A percentile compares a stretch with the other conserved stretches of the same genome.
Evolutionary conservation across 2,888 invertebrate genomes (phyloP).

Genomic region (Nasonovia ribisnigri): DNA sequence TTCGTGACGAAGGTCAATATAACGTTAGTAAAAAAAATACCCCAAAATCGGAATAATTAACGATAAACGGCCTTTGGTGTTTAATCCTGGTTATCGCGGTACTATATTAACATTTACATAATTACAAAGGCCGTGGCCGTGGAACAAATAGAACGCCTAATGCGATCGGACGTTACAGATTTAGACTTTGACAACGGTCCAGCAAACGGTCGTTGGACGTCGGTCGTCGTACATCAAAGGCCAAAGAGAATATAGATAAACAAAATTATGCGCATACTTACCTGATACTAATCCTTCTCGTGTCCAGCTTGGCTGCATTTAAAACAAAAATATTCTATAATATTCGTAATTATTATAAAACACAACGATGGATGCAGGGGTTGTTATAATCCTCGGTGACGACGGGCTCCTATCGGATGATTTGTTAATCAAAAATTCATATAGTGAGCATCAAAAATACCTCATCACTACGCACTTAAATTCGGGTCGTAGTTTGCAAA

Average conservation of each 20-base stretch:
- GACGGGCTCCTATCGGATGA: neutral
- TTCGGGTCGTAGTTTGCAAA: neutral
- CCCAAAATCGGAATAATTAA: too few species aligned
- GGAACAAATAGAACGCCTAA: conserved; percentile 22
- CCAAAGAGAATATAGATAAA: conserved; percentile 6
- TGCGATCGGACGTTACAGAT: conserved; percentile 34
- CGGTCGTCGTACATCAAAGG: conserved; percentile 9
- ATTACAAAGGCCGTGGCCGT: neutral
- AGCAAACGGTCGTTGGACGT: neutral
- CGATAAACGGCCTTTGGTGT: neutral
- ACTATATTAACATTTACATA: neutral
- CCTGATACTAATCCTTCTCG: neutral
- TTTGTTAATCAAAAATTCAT: neutral
- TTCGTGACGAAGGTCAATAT: neutral
- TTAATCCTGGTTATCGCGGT: neutral
- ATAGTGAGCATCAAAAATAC: neutral
- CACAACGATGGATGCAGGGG: neutral
- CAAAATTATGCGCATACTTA: neutral
- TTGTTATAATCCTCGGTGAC: neutral
- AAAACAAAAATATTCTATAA: neutral
- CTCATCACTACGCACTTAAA: neutral
- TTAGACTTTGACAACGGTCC: neutral
- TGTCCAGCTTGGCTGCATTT: neutral
- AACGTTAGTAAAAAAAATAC: neutral
- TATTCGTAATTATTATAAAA: neutral